Base-by-base conservation (phyloP, 1,140 invertebrate genomes). In the Sogatella furcifera region DNA sequence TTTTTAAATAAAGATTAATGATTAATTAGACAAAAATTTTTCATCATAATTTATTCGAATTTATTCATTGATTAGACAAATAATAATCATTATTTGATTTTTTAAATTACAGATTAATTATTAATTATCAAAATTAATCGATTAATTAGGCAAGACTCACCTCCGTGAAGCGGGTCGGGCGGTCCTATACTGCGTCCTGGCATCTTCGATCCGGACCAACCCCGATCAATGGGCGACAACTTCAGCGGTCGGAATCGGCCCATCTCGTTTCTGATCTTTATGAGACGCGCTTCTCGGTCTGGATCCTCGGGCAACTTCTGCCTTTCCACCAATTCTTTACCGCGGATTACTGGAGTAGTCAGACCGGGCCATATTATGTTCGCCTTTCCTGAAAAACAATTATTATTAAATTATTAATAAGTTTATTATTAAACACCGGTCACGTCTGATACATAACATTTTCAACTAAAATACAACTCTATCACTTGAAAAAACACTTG, bases 301-400 rank as follows among this genome's bases (percentile, higher is more conserved):
- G 81, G 75, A 76, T 91, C 84, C 60, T 84, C 81, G 1, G 86
- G 83, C 13, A 90, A 68, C 66, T 83, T 71, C 66, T 86, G 78
- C 66, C 85, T 84, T 67, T 81, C 74, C 0, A 93, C 71, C 1
- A 94, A 65, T 69, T 92, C 85, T 68, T 78, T 83, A 1, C 91
- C 92, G 68, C 81, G 80, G 9, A 94, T 74, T 10, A 97, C 78
- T 3, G 91, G 88, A 1, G 85, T 76, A 69, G 89, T 95, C 21
- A 99, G 76, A 21, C 96, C 96, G 24, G 96, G 95, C 88, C 91
- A 98, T 57, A 92, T 24, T 67, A 95, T 89, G 68, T 89, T 90
- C 46, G 83, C 77, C 73, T 85, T 89, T 34, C 83, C 83, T 81
- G 62, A 38, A 67, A 62, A 46, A 52, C 46, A 60, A n/a, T n/a